Evolutionary conservation across 2,797 vertebrate species (phyloP), one percentile per base, ranked within the genome.

Genomic region (Bradypodion pumilum): DNA sequence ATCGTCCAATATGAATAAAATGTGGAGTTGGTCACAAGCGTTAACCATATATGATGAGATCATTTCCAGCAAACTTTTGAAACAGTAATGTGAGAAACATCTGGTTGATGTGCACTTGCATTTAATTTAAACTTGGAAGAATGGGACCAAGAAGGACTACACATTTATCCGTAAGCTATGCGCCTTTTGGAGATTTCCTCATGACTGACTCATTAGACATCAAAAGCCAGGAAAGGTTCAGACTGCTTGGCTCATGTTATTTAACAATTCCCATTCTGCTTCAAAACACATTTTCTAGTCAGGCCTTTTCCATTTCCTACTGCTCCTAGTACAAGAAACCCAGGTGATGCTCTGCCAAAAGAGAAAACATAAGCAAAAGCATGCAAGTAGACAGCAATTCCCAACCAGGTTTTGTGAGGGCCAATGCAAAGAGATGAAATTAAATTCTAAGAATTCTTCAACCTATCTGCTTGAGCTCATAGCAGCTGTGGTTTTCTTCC

Each of bases 21-120:
- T 12, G 62, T 89, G 84, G 92, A 90, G 92, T 92, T 95, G 95
- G 94, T 95, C 94, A 93, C 92, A 88, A 85, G 87, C 89, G 32
- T 93, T 94, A 89, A 95, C 90, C 89, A 93, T 92, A 89, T 72
- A 90, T 91, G 92, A 91, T 96, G 96, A 96, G 95, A 93, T 97
- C 96, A 96, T 94, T 97, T 96, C 95, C 95, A 96, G 95, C 94
- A 95, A 96, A 95, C 89, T 83, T 90, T 80, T 93, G 91, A 91
- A 91, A 86, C 82, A 92, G 93, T 95, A 94, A 96, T 96, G 95
- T 85, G 94, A 94, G 95, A 95, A 95, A 92, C 96, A 96, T 96
- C 95, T 96, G 96, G 92, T 85, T 88, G 90, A 91, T 90, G 90
- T 90, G 85, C 49, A 89, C 89, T 93, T 91, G 91, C 35, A 0